Base-by-base conservation (phyloP, 1,140 invertebrate genomes). In the Anastrepha obliqua region DNA sequence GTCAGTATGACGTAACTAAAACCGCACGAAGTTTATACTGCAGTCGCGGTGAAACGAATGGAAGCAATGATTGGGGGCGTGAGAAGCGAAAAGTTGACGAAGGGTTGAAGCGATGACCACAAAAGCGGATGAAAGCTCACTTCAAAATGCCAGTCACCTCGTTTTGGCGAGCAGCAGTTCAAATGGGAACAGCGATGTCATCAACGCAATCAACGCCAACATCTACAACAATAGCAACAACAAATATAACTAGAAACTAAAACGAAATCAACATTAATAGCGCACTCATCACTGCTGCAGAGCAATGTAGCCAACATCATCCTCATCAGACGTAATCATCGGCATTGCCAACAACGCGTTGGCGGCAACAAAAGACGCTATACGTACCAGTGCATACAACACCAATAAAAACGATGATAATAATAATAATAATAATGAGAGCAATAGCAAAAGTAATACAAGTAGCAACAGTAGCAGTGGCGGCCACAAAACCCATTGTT, bases 111-210 rank as follows among this genome's bases (percentile, higher is more conserved):
- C 47, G 74, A n/a, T 81, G 74, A 81, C 74, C 74, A 55, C 51
- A 81, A 81, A 81, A 20, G n/a, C 74, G 47, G n/a, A 3, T 81
- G 74, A 81, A 58, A 81, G 74, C 74, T 17, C n/a, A 55, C 74
- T 81, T 51, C n/a, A 81, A 81, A 47, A 58, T 81, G 74, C 74
- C 74, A 81, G 74, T 81, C 74, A 81, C 74, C 47, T 55, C 74
- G 74, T 13, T 5, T n/a, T 81, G 17, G 47, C 74, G 8, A 20
- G 2, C 0, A 58, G 8, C 6, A 58, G 20, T 4, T n/a, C 74
- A 20, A 81, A 55, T 81, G 74, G 74, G 47, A 81, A 29, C 15
- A 81, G 8, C n/a, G 74, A 58, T 81, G 74, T 58, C 74, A 81
- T 81, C 47, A 81, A 81, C 44, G 47, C 74, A 81, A 81, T 81